Evolutionary conservation across 2,888 invertebrate genomes (phyloP), one percentile per base, ranked within the genome.

Genomic region (Phaedon cochleariae): DNA sequence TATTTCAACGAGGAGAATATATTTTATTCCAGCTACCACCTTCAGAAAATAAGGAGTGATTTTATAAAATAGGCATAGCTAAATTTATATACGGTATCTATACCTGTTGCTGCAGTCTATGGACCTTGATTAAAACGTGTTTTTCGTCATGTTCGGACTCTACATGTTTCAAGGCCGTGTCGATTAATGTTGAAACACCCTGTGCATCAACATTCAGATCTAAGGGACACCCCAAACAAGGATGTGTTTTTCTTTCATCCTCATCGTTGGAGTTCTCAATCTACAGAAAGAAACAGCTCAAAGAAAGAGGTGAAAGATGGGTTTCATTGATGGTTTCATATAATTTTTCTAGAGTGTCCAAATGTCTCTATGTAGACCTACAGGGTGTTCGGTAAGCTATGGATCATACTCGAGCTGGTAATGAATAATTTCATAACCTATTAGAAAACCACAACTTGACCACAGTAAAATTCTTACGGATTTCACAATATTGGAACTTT

Each of bases 11-110:
- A 84, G 83, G 41, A 90, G 76, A 57, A 85, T 85, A 74, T 88
- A 90, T 69, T 88, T 85, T 18, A 90, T 84, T 17, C 90, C 90
- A 73, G 86, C 85, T 15, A 88, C 87, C 3, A 89, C 86, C 88
- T 89, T 82, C 55, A 83, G 84, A 55, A 46, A 57, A 65, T 20
- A 34, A 26, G n/a, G 2, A 51, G 6, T 51, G 21, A 26, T 17
- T 29, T 1, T 26, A 1, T 5, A 53, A 15, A 26, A 26, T n/a
- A n/a, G n/a, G n/a, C 26, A 3, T 26, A 26, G 26, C 26, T 3
- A 26, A 5, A 7, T 5, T 26, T 26, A 26, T 26, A 26, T 26
- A 3, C 26, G 7, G 4, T 20, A 26, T n/a, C n/a, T n/a, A 41
- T 67, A 88, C 88, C 82, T 88, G 87, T 77, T 87, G 83, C 75